Conservation (phyloP, 2,113 vertebrate species). For the Callipepla californica region DNA sequence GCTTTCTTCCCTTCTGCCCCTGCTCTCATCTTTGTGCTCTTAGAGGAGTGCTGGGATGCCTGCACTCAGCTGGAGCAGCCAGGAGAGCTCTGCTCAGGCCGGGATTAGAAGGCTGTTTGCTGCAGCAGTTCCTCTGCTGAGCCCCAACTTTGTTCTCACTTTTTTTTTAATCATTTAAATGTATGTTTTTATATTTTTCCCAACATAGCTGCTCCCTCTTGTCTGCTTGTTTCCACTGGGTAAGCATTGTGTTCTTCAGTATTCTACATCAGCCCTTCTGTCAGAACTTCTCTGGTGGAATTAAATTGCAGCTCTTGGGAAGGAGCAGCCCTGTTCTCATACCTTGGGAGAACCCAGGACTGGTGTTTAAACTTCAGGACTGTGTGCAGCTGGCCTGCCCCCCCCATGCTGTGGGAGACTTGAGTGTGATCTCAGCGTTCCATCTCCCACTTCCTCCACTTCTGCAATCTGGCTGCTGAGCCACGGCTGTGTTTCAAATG, state of each 20-base stretch:
- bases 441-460: accelerated
- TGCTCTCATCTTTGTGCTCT: not conserved
- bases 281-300: not conserved
- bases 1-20: not conserved
- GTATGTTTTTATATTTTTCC: not conserved
- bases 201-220: not conserved
- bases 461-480: not conserved
- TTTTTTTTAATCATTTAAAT: not conserved
- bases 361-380: accelerated
- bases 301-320: not conserved
- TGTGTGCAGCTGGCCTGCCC: not conserved
- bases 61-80: not conserved
- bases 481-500: not conserved
- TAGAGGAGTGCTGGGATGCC: not conserved
- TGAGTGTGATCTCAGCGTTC: not conserved
- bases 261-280: not conserved
- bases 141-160: not conserved
- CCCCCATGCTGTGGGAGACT: accelerated
- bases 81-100: not conserved
- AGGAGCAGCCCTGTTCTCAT: not conserved
- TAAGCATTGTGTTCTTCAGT: not conserved
- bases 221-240: not conserved
- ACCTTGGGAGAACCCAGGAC: not conserved
- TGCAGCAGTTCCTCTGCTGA: not conserved
- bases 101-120: not conserved